Evolutionary conservation across 2,113 vertebrate genomes (phyloP).

Genomic region (Ramphastos sulfuratus): DNA sequence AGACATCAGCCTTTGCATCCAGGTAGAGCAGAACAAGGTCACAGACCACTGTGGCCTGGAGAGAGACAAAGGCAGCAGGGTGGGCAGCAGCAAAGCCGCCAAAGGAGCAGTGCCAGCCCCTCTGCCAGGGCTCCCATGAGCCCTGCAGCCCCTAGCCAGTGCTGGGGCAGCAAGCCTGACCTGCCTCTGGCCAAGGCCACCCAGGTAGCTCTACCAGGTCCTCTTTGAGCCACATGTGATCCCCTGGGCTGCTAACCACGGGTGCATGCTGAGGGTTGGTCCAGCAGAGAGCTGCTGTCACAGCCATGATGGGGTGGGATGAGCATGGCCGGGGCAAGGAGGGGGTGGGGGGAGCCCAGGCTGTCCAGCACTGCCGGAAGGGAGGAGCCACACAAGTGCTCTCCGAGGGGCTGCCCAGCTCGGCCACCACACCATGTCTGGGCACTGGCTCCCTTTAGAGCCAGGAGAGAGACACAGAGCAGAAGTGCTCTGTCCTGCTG

Average conservation of each 20-base stretch:
- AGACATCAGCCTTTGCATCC: constrained; percentile 73
- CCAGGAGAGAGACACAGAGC: neutral
- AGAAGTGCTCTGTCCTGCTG: neutral
- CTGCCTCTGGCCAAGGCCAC: neutral
- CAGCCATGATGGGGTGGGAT: neutral
- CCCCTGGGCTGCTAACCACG: neutral
- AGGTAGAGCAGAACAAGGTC: constrained; percentile 79
- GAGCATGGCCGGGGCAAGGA: neutral
- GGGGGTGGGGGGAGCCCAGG: neutral
- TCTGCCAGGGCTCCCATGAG: neutral
- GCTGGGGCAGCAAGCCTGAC: neutral
- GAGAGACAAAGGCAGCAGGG: neutral
- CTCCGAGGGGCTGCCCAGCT: neutral
- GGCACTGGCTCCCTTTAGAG: neutral
- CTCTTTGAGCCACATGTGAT: neutral
- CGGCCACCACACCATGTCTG: fast-evolving
- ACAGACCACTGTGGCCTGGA: constrained; percentile 75
- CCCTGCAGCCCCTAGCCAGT: neutral
- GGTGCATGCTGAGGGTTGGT: no score
- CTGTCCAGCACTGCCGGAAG: neutral
- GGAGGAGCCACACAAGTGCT: neutral
- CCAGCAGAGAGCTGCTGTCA: fast-evolving
- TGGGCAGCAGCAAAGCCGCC: neutral
- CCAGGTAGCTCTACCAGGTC: neutral
- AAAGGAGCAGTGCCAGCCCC: neutral